Evolutionary conservation across 2,113 vertebrate species (phyloP), one percentile per base, ranked within the genome.

Genomic region (Odocoileus hemionus): DNA sequence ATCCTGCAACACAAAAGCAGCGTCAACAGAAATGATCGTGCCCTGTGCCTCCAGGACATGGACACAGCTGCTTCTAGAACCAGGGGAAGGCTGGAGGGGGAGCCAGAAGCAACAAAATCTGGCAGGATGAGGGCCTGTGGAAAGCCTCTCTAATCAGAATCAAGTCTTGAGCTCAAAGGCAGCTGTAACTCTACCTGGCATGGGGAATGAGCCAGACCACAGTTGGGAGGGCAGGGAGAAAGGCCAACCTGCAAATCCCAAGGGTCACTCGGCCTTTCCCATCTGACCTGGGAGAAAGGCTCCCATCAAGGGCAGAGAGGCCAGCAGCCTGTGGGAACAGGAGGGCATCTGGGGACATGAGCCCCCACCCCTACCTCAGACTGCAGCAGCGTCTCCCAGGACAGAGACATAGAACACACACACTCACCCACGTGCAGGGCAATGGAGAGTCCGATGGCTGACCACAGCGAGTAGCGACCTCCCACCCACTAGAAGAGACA

Each of bases 401-500:
- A 25, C 19, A 50, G 28, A 84, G 55, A 82, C 45, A 60, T 1
- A 70, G 50, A 47, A 79, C 7, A 28, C 2, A 28, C 88, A 93
- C 89, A 99, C 99, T 36, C 98, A 99, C 99, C 99, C 47, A 99
- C 98, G 7, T 99, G 99, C 98, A 99, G 99, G 3, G 99, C 99
- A n/a, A 99, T 99, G 98, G 99, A 99, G 96, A 99, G 99, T 87
- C 99, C 99, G 26, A 99, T 99, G 74, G 99, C 99, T 3, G 99
- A 99, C 99, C 99, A 99, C 89, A 99, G 98, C 0, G 99, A 99
- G 97, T 99, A 99, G 92, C 99, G 99, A 54, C 99, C 99, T 96
- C 99, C 99, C 64, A 99, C 99, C 99, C 99, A 99, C 99, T 99
- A 97, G 88, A 94, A 98, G 89, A 97, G 98, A 98, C 30, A 85